Base-by-base conservation (phyloP, 2,113 vertebrate genomes). In the Forbesichthys papilliferus region DNA sequence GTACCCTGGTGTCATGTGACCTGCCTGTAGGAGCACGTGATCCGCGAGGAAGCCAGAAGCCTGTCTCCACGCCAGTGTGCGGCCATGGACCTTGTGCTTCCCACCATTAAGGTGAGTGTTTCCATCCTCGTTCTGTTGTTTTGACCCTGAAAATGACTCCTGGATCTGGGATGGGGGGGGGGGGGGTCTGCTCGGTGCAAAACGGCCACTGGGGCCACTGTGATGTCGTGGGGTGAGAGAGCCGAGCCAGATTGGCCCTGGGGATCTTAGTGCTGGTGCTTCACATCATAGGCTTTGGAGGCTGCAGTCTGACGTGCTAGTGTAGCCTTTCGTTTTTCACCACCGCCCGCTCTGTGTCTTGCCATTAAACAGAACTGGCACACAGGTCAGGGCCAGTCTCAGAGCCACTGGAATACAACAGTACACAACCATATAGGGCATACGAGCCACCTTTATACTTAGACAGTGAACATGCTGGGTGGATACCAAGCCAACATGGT, bases 21-120 rank as follows among this genome's bases (percentile, higher is more conserved):
- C 2, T 73, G 56, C 52, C 74, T 75, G 68, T 81, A 98, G 96
- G 97, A 99, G 27, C 98, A 98, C 3, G 94, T 99, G 57, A 97
- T 90, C 70, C 92, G 96, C 70, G 98, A 99, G 69, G 96, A 98
- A 75, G 90, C 95, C 78, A 94, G 92, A 65, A 97, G 96, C 85
- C 92, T 99, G 87, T 95, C 92, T 0, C 93, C 94, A 67, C 90
- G 96, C 81, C 97, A 99, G 72, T 98, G 96, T 72, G 93, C 95
- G 5, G 76, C 95, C 71, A 95, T 99, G 97, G 98, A 99, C 53
- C 93, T 94, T 11, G 96, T 95, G 51, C 91, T 99, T 61, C 95
- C 94, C 56, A 98, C 97, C 66, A 95, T 98, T 85, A 99, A 99
- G 96, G 98, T 99, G 69, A 76, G 80, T 34, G 11, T 64, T 61